Evolutionary conservation across 2,113 vertebrate genomes (phyloP).

Genomic region (Alethe castanea): DNA sequence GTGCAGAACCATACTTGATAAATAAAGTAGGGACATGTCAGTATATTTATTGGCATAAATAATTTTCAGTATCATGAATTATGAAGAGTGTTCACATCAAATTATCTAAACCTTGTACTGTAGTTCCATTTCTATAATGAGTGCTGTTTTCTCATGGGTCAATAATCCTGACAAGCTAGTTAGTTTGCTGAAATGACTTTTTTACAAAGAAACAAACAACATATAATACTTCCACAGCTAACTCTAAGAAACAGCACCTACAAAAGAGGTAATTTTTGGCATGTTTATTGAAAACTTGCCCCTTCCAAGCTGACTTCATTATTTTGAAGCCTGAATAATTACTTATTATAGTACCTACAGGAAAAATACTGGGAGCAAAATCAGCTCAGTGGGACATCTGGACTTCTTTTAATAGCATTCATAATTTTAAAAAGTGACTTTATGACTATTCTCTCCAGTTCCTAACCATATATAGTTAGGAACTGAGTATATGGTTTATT

Average conservation of each 20-base stretch:
- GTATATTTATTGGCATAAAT: neutral
- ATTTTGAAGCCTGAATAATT: slow-evolving; percentile 18
- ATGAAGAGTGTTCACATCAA: neutral
- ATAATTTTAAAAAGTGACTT: slow-evolving; percentile 5
- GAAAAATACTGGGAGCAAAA: slow-evolving; percentile 3
- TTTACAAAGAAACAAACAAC: neutral
- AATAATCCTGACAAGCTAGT: slow-evolving; percentile 35
- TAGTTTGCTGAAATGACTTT: neutral
- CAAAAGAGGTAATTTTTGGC: neutral
- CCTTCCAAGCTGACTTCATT: neutral
- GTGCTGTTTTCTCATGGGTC: neutral
- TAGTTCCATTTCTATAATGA: neutral
- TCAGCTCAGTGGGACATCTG: neutral
- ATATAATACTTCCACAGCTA: neutral
- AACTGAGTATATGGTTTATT: neutral
- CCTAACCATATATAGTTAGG: neutral
- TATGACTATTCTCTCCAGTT: neutral
- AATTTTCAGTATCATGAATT: neutral
- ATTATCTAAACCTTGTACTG: neutral
- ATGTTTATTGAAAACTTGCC: slow-evolving; percentile 10
- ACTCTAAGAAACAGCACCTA: neutral
- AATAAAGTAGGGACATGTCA: neutral
- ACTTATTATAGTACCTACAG: neutral
- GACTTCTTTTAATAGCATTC: neutral
- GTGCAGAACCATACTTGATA: neutral